Base-by-base conservation (phyloP, 2,888 invertebrate genomes). In the Tillus elongatus region DNA sequence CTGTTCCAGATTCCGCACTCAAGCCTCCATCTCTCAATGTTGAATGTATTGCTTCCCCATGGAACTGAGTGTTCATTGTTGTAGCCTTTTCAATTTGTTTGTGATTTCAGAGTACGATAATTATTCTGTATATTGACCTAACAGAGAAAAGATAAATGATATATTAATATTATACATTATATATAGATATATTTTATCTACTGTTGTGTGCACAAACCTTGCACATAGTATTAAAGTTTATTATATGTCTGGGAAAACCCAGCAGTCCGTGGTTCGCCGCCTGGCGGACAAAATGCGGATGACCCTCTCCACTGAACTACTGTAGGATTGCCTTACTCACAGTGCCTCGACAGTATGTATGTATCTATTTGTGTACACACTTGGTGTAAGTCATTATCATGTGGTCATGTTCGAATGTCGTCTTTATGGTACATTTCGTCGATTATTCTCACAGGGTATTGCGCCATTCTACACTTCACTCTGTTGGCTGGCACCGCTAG, bases 291-390 rank as follows among this genome's bases (percentile, higher is more conserved):
- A 51, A 50, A 49, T 49, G 52, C 58, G 62, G 62, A 63, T 51
- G 58, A 62, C 63, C 65, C 63, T 62, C 67, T 73, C 72, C 73
- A 74, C 74, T 69, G 69, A 70, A 66, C 75, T 79, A 79, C 77
- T 80, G 80, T 82, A 82, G 81, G 60, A 65, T 71, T 81, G 82
- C 82, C 82, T 82, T 82, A 80, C 75, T 79, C 77, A 79, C 81
- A 80, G 82, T 82, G 82, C 82, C 82, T 82, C 61, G 63, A 65
- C 63, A 64, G 64, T 64, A 64, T 61, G 64, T 65, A 56, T 53
- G 61, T 66, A 56, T 61, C 61, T 63, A 60, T 62, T 60, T 59
- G 57, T 63, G 61, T 61, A 63, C 61, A 61, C 62, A 62, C 60
- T 19, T 35, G 15, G n/a, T 15, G 14, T 35, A 15, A 24, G 28